These are phyloP conservation scores for Galerucella calmariensis DNA, from an alignment of 2,888 invertebrate species.

Conservation along the genomic window DNA sequence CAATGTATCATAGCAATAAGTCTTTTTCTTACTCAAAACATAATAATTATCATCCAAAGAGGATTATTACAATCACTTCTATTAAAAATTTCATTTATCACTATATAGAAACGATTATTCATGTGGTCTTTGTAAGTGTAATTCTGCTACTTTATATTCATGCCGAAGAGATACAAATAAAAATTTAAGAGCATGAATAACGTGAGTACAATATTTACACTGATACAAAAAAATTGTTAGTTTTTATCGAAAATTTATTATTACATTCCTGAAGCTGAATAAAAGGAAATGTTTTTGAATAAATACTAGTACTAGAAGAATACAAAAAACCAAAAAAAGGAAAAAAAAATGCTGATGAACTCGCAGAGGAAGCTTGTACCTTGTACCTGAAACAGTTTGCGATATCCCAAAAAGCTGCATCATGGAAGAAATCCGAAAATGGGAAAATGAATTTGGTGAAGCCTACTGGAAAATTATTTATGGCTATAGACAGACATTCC, in stretches of 20 bases:
- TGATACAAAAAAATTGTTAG: constrained; percentile 14
- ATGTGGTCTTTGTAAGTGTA: constrained; percentile 19
- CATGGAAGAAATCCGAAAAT: too few species aligned
- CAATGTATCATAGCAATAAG: not conserved
- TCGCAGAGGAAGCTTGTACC: too few species aligned
- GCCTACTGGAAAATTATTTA: too few species aligned
- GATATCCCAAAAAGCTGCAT: too few species aligned
- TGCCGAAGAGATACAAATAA: constrained; percentile 8
- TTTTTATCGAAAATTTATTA: not conserved
- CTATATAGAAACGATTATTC: constrained; percentile 25
- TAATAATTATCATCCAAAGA: not conserved
- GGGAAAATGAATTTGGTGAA: too few species aligned
- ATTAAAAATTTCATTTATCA: constrained; percentile 29
- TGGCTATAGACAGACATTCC: too few species aligned
- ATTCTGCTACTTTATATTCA: constrained; percentile 27
- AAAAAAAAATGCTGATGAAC: too few species aligned
- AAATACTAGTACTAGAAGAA: too few species aligned
- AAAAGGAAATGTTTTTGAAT: too few species aligned
- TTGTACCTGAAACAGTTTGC: too few species aligned
- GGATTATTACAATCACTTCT: constrained; percentile 8
- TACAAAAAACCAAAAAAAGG: too few species aligned
- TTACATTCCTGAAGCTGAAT: too few species aligned
- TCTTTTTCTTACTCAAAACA: not conserved
- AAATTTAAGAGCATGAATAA: constrained; percentile 2
- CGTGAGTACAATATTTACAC: constrained; percentile 17